Conservation (phyloP, 2,113 vertebrate species). For the Clupea harengus region DNA sequence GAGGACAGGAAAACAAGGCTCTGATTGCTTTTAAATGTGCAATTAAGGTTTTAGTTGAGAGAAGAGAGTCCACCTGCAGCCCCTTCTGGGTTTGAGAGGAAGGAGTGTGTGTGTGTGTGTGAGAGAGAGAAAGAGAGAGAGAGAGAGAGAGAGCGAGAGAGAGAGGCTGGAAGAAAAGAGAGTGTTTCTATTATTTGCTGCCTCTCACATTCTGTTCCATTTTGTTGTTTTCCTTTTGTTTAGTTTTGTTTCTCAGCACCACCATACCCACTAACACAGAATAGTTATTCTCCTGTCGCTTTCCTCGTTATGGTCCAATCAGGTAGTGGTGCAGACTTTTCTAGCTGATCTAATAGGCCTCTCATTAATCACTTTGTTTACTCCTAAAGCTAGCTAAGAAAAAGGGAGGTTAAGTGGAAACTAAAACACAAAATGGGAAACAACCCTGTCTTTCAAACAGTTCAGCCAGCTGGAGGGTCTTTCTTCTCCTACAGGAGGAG, state of each 20-base stretch:
- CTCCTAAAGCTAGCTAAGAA: neutral
- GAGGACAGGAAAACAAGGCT: neutral
- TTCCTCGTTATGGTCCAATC: neutral
- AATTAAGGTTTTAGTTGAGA: neutral
- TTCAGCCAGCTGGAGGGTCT: neutral
- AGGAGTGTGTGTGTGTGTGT: too few relatives aligned
- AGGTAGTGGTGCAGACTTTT: neutral
- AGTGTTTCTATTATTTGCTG: neutral
- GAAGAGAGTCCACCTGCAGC: conserved; percentile 1
- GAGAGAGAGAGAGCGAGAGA: neutral
- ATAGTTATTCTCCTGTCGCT: neutral
- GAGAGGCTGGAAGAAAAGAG: neutral
- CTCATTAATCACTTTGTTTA: neutral
- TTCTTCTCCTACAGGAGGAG: neutral
- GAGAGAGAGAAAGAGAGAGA: neutral
- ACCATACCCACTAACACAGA: too few relatives aligned
- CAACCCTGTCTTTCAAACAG: neutral
- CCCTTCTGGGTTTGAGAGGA: neutral
- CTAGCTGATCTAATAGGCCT: neutral
- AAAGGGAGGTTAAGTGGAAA: neutral
- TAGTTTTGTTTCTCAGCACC: neutral
- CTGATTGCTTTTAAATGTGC: neutral
- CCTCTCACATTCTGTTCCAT: neutral
- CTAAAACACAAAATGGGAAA: neutral
- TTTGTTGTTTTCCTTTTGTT: neutral